Evolutionary conservation across 1,140 invertebrate species (phyloP).

Genomic region (Arctopsyche grandis): DNA sequence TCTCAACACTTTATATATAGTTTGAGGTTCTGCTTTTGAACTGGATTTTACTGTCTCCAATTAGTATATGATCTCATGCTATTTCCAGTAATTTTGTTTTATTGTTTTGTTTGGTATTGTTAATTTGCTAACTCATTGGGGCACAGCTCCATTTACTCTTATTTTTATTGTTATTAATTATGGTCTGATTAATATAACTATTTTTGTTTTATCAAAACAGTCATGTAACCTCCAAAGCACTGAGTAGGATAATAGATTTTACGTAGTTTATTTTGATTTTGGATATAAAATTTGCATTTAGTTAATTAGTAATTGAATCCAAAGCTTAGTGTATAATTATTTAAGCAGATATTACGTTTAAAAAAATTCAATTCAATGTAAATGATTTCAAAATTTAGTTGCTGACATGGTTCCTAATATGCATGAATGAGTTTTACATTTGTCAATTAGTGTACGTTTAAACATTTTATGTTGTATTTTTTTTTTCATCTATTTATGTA

Average conservation of each 20-base stretch:
- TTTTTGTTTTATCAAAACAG: constrained; percentile 51
- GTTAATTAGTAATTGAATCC: constrained; percentile 66
- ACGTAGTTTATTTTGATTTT: constrained; percentile 41
- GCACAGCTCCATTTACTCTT: constrained; percentile 48
- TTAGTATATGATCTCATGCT: constrained; percentile 62
- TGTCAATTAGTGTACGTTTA: constrained; percentile 64
- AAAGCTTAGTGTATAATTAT: constrained; percentile 65
- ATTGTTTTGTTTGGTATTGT: constrained; percentile 60
- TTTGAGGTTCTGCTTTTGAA: constrained; percentile 70
- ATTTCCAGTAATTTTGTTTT: constrained; percentile 65
- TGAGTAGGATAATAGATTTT: constrained; percentile 60
- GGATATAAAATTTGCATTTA: constrained; percentile 63
- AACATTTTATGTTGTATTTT: constrained; percentile 28
- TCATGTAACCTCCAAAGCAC: constrained; percentile 61
- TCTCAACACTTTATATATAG: constrained; percentile 93
- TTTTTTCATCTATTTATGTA: constrained; percentile 42
- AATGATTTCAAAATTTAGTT: constrained; percentile 62
- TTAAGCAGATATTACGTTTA: constrained; percentile 45
- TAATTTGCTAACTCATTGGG: constrained; percentile 50
- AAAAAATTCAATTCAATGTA: constrained; percentile 59
- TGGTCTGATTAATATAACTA: constrained; percentile 55
- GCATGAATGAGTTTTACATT: constrained; percentile 64
- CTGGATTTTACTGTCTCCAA: constrained; percentile 62
- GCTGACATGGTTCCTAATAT: constrained; percentile 68
- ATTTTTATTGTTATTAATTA: constrained; percentile 53